These are phyloP conservation scores for Stramonita haemastoma DNA, from an alignment of 2,888 invertebrate species.

Conservation along the genomic window DNA sequence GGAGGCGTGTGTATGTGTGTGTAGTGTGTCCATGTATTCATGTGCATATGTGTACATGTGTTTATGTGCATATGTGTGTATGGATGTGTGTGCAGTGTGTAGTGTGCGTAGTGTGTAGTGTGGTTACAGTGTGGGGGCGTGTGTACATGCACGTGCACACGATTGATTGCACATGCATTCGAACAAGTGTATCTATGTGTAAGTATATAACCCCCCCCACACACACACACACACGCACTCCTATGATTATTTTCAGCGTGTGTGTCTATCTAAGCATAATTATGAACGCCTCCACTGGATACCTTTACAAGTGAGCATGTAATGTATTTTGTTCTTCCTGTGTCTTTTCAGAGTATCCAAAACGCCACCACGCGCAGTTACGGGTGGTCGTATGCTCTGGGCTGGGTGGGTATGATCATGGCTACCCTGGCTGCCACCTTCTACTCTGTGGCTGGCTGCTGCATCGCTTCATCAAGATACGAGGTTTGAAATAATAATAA, in stretches of 20 bases:
- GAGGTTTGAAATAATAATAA: no score
- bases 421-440: slow-evolving; percentile 68
- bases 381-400: slow-evolving; percentile 73
- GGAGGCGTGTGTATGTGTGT: background rate
- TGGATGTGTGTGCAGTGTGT: background rate
- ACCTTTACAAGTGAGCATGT: background rate
- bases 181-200: background rate
- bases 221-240: background rate
- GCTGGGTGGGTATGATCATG: slow-evolving; percentile 71
- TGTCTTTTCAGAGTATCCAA: slow-evolving; percentile 56
- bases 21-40: background rate
- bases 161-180: background rate
- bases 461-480: slow-evolving; percentile 62
- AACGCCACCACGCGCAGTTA: slow-evolving; percentile 60
- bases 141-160: no score
- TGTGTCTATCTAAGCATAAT: background rate
- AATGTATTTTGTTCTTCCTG: no score
- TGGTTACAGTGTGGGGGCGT: background rate
- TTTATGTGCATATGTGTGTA: background rate
- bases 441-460: slow-evolving; percentile 70
- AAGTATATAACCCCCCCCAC: background rate
- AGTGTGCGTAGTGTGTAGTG: background rate
- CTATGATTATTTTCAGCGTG: background rate
- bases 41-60: background rate
- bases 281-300: background rate